These are phyloP conservation scores for Cosmopolites sordidus DNA, from an alignment of 2,888 invertebrate species.

Conservation along the genomic window DNA sequence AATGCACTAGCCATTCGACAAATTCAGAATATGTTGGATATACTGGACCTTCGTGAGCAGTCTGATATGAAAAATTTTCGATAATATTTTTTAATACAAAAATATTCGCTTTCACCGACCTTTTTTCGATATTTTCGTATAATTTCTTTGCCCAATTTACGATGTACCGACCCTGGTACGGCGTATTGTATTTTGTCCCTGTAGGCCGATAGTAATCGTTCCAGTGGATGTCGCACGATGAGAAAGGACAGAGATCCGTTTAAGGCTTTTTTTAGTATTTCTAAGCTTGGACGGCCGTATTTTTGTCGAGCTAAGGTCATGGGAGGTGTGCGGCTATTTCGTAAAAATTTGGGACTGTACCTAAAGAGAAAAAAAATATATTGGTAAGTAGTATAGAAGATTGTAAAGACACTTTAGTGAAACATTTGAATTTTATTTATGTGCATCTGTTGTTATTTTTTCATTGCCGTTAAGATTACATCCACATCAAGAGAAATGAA, in stretches of 20 bases:
- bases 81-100: too few species aligned
- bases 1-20: conserved; percentile 71
- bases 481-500: too few species aligned
- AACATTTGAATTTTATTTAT: too few species aligned
- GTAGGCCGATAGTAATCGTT: conserved; percentile 75
- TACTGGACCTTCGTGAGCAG: conserved; percentile 5
- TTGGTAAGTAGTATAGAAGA: too few species aligned
- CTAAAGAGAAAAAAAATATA: conserved; percentile 43
- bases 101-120: too few species aligned
- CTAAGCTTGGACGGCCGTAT: conserved; percentile 71
- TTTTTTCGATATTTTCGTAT: conserved; percentile 64
- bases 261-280: conserved; percentile 68
- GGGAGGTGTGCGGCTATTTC: conserved; percentile 73
- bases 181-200: conserved; percentile 81
- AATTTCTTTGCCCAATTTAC: conserved; percentile 73
- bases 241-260: conserved; percentile 70
- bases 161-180: conserved; percentile 76
- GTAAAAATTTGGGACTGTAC: conserved; percentile 71
- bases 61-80: background rate
- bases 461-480: too few species aligned
- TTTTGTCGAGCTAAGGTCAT: conserved; percentile 72
- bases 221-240: conserved; percentile 78
- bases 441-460: too few species aligned
- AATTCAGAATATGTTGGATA: conserved; percentile 76
- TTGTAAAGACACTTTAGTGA: too few species aligned